Percentiles rank a stretch among this genome's conserved stretches.
These are phyloP conservation scores for Luehdorfia chinensis DNA, from an alignment of 1,140 invertebrate species.

Conservation along the genomic window DNA sequence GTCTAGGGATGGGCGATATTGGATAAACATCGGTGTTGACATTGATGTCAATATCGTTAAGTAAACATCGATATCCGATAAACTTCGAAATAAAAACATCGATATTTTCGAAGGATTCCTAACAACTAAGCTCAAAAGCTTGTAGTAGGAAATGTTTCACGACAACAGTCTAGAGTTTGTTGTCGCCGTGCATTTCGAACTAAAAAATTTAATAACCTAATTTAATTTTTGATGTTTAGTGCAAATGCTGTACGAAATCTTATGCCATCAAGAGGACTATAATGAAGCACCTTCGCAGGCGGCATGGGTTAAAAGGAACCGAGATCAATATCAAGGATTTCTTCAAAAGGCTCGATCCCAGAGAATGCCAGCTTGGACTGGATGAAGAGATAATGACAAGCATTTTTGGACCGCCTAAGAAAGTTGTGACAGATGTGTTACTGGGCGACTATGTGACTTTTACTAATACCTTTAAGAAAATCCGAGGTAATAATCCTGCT, in stretches of 20 bases:
- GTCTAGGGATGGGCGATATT: too few species aligned
- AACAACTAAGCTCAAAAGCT: too few species aligned
- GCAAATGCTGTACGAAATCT: conserved; percentile 61
- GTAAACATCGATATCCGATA: too few species aligned
- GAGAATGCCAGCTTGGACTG: conserved; percentile 57
- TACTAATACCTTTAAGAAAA: conserved; percentile 13
- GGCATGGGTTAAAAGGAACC: conserved; percentile 47
- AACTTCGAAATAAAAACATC: too few species aligned
- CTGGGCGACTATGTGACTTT: conserved; percentile 45
- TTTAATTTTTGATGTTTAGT: too few species aligned
- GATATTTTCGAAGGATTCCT: too few species aligned
- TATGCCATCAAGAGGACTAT: conserved; percentile 61
- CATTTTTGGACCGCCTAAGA: conserved; percentile 64
- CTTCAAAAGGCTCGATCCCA: conserved; percentile 51
- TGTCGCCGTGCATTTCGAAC: too few species aligned
- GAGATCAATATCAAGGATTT: conserved; percentile 50
- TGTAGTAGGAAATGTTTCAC: too few species aligned
- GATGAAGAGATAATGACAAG: conserved; percentile 56
- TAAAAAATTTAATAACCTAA: too few species aligned
- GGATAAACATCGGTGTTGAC: too few species aligned
- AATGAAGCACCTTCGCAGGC: conserved; percentile 57
- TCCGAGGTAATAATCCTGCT: conserved; percentile 15
- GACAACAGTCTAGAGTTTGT: too few species aligned
- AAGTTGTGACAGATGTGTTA: conserved; percentile 28
- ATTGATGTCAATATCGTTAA: too few species aligned